These are phyloP conservation scores for Muntiacus muntjak DNA, from an alignment of 2,113 vertebrate genomes.

Conservation along the genomic window DNA sequence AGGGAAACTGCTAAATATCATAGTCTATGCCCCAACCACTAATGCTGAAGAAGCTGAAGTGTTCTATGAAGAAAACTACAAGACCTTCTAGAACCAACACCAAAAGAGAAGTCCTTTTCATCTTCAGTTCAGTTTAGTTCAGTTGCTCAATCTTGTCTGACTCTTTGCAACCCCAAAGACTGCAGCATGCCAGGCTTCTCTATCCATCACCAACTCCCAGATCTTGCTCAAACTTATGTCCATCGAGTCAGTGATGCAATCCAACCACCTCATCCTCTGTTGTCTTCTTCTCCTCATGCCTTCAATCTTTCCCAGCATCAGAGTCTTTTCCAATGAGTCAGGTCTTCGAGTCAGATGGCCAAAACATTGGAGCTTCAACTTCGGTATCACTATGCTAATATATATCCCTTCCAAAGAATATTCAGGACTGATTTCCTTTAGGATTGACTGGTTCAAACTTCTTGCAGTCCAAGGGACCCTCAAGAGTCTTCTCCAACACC, in stretches of 20 bases:
- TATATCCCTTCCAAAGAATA: background rate
- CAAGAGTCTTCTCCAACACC: background rate
- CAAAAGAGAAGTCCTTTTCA: background rate
- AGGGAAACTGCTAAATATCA: background rate
- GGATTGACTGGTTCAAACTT: background rate
- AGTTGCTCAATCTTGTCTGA: background rate
- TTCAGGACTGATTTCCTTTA: background rate
- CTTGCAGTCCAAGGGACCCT: background rate
- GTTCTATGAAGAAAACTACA: background rate
- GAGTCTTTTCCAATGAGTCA: background rate
- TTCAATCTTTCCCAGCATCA: background rate
- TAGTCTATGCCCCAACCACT: background rate
- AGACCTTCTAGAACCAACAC: background rate
- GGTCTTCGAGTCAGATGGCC: background rate
- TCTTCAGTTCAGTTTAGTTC: background rate
- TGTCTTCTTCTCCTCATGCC: fast-evolving
- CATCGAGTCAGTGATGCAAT: background rate
- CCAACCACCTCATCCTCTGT: background rate
- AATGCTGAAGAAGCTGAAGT: background rate
- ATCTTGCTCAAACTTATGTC: background rate
- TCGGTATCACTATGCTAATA: background rate
- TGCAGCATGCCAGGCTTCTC: background rate
- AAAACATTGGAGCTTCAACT: background rate
- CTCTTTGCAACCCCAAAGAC: background rate
- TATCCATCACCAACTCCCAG: background rate